Conservation (phyloP, 2,797 vertebrate genomes). For the Pampus argenteus region DNA sequence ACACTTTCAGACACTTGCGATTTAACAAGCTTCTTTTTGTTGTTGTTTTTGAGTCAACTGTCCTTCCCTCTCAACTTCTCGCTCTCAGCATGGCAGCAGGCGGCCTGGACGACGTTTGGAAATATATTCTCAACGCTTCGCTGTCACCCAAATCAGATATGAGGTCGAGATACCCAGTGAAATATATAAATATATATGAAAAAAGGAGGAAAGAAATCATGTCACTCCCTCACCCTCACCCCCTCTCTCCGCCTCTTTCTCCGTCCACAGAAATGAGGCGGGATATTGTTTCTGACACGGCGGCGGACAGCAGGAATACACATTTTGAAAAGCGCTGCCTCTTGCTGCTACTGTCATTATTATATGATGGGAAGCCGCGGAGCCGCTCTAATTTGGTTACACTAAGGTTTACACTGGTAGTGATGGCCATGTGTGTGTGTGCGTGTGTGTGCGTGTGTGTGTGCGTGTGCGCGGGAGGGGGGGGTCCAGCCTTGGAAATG, state of each 20-base stretch:
- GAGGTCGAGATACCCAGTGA: constrained; percentile 38
- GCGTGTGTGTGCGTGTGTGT: too few relatives aligned
- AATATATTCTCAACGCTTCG: constrained; percentile 48
- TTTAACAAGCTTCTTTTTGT: background rate
- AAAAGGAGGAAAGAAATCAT: constrained; percentile 26
- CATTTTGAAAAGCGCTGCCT: constrained; percentile 76
- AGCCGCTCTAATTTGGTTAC: constrained; percentile 83
- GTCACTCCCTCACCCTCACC: background rate
- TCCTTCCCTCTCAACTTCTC: background rate
- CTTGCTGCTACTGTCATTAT: constrained; percentile 77
- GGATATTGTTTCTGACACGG: constrained; percentile 84
- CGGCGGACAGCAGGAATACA: constrained; percentile 70
- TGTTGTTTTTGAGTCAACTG: background rate
- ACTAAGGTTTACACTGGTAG: constrained; percentile 86
- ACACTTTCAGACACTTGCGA: background rate
- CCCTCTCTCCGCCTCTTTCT: background rate
- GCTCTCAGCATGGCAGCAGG: background rate
- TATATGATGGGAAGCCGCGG: constrained; percentile 83
- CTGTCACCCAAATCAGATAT: constrained; percentile 71
- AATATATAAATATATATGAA: constrained; percentile 62
- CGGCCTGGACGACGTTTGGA: constrained; percentile 39
- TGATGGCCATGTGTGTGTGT: too few relatives aligned
- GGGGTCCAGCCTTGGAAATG: constrained; percentile 34
- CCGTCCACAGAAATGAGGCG: constrained; percentile 75
- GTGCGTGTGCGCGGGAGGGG: too few relatives aligned